Conservation (phyloP, 2,113 vertebrate genomes). For the Camelus bactrianus region DNA sequence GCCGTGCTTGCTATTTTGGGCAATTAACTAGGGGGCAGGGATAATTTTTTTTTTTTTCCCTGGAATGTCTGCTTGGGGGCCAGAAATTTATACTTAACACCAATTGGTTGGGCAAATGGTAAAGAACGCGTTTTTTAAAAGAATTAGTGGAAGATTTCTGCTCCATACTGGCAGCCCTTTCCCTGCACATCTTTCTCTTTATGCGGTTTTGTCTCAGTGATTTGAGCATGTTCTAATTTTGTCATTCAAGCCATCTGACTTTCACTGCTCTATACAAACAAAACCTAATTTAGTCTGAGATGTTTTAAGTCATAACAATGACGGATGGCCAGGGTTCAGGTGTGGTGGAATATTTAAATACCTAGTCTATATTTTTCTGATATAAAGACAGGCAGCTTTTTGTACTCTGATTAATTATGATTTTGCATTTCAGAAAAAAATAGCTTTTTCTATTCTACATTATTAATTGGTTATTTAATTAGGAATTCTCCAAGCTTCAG, state of each 20-base stretch:
- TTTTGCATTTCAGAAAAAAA: conserved; percentile 89
- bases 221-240: conserved; percentile 93
- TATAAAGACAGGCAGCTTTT: conserved; percentile 90
- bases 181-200: conserved; percentile 85
- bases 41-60: neutral
- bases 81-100: conserved; percentile 52
- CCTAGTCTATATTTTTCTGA: conserved; percentile 90
- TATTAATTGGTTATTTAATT: conserved; percentile 97
- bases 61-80: conserved; percentile 51
- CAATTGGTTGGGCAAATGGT: neutral
- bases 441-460: conserved; percentile 92
- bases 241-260: conserved; percentile 99
- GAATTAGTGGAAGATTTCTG: conserved; percentile 84
- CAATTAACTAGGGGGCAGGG: neutral
- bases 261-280: conserved; percentile 95
- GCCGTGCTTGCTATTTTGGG: neutral
- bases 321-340: conserved; percentile 99
- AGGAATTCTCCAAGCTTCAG: conserved; percentile 93
- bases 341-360: conserved; percentile 94
- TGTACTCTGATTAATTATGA: conserved; percentile 92
- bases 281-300: conserved; percentile 97
- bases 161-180: conserved; percentile 81
- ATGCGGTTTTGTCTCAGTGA: conserved; percentile 90
- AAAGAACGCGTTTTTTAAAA: conserved; percentile 21
- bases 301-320: conserved; percentile 98